A percentile compares a stretch with the other conserved stretches of the same genome.
These are phyloP conservation scores for Cuniculus paca DNA, from an alignment of 2,797 vertebrate species.

Conservation along the genomic window DNA sequence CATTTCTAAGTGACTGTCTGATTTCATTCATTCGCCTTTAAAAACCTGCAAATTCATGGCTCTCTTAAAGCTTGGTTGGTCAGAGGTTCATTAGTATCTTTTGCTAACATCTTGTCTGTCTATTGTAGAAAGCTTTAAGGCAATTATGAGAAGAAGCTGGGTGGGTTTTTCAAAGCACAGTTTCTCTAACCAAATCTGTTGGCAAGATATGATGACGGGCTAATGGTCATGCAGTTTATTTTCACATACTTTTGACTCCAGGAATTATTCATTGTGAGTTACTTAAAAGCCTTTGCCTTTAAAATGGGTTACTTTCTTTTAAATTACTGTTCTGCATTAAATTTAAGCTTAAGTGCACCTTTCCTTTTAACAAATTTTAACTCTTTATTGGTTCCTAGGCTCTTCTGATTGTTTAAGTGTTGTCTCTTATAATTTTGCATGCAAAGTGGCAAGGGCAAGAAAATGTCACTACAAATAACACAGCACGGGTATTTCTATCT, in stretches of 20 bases:
- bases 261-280: conserved; percentile 61
- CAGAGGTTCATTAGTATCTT: conserved; percentile 20
- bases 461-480: neutral
- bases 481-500: neutral
- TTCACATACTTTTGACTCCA: conserved; percentile 60
- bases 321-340: conserved; percentile 34
- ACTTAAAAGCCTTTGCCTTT: conserved; percentile 48
- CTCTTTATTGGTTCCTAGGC: conserved; percentile 3
- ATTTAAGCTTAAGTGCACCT: neutral
- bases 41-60: conserved; percentile 78
- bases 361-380: neutral
- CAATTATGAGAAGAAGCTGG: conserved; percentile 52
- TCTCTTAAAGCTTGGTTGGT: conserved; percentile 73
- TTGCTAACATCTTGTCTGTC: conserved; percentile 73
- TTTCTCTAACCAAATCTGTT: conserved; percentile 66
- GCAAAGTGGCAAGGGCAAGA: neutral
- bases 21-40: conserved; percentile 80
- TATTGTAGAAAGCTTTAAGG: conserved; percentile 55
- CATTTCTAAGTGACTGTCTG: conserved; percentile 85
- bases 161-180: conserved; percentile 67
- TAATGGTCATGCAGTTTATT: conserved; percentile 61
- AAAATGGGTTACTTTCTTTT: neutral
- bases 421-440: conserved; percentile 36
- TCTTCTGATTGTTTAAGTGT: neutral
- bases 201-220: neutral